Base-by-base conservation (phyloP, 2,113 vertebrate genomes). In the Cyrtonyx montezumae region DNA sequence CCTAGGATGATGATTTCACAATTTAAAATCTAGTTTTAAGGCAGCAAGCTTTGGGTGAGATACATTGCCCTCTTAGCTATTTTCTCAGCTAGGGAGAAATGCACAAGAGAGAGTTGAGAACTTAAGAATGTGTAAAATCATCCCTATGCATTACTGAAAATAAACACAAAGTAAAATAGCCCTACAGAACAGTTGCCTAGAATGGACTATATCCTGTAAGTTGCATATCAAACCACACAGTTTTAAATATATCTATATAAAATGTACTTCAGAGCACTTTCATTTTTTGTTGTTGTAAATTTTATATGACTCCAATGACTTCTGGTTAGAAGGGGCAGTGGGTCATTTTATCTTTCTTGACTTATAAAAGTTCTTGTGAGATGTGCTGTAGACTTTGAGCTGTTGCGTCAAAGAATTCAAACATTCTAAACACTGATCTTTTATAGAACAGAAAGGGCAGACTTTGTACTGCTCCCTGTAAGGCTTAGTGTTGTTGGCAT, bases 171-270 rank as follows among this genome's bases (percentile, higher is more conserved):
- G 40, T 81, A 70, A 93, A 92, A 70, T 59, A 91, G 11, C 16
- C 75, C 82, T 66, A 26, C 61, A 84, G 65, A 53, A 58, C 49
- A 63, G 26, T 70, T 87, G 32, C 51, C 70, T 75, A 86, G 92
- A 90, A 75, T 78, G 51, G 53, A 61, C 34, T 5, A 7, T 3
- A 2, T 88, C 67, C 67, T 88, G 81, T 43, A 67, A 90, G 36
- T 58, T 86, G 87, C 93, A 80, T 94, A 93, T 95, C 85, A 90
- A 94, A 93, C 71, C 73, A 83, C 32, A 77, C 93, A 88, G 92
- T 95, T 95, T 96, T 93, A 93, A 93, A 26, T 61, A 4, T 75
- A 84, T 88, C 32, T 79, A 95, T 93, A 93, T 84, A 93, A 94
- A 84, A 94, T 81, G 14, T 68, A 11, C 40, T 84, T 67, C 75